Percentiles rank a stretch among this genome's conserved stretches.
Conservation (phyloP, 2,113 vertebrate species). For the Alexandromys fortis region DNA sequence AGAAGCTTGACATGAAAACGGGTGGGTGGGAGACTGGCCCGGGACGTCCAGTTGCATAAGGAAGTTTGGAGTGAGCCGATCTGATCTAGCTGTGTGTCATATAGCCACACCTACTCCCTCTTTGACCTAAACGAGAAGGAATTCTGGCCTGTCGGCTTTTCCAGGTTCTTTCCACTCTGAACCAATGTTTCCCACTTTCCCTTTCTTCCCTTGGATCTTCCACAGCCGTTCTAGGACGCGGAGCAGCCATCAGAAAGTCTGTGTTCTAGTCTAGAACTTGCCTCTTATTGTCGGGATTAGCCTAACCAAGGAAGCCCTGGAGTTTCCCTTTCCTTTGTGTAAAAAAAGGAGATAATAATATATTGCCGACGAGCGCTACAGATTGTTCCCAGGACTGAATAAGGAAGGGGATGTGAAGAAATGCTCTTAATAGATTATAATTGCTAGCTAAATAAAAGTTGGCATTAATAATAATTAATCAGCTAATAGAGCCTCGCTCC, state of each 20-base stretch:
- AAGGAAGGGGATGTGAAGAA: slow-evolving; percentile 63
- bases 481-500: slow-evolving; percentile 56
- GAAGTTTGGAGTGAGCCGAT: background rate
- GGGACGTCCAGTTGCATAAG: background rate
- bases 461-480: slow-evolving; percentile 72
- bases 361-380: slow-evolving; percentile 65
- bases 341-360: slow-evolving; percentile 68
- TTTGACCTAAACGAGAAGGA: background rate
- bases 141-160: background rate
- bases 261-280: background rate
- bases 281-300: background rate
- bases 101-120: background rate
- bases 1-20: slow-evolving; percentile 35
- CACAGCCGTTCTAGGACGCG: background rate
- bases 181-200: background rate
- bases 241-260: background rate
- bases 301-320: background rate
- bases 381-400: slow-evolving; percentile 67
- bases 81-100: background rate
- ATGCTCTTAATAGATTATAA: slow-evolving; percentile 75
- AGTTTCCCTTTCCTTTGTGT: slow-evolving; percentile 57
- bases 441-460: slow-evolving; percentile 74
- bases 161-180: background rate
- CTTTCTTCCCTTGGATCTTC: background rate
- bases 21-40: background rate